Conservation (phyloP, 1,140 invertebrate genomes). For the Stratiolaelaps scimitus region DNA sequence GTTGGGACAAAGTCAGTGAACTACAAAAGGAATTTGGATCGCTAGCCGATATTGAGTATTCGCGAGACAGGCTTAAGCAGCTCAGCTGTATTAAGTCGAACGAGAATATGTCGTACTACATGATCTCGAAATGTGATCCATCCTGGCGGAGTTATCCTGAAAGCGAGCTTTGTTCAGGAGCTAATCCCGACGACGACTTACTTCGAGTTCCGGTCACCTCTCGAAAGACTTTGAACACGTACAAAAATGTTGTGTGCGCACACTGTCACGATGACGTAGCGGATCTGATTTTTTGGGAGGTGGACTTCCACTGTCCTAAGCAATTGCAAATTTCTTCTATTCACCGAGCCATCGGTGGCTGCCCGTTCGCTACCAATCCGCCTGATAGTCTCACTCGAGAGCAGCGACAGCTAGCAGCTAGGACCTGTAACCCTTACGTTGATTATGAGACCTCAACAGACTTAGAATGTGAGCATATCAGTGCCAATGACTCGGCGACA, state of each 20-base stretch:
- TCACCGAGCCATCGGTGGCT: neutral
- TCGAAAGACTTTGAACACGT: neutral
- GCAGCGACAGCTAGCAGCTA: conserved; percentile 11
- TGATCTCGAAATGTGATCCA: conserved; percentile 2
- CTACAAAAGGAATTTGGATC: conserved; percentile 20
- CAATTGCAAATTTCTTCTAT: neutral
- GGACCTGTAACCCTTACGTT: neutral
- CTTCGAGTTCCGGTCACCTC: conserved; percentile 14
- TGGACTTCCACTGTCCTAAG: neutral
- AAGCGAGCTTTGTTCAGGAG: neutral
- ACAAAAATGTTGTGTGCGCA: conserved; percentile 20
- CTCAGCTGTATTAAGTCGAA: conserved; percentile 1
- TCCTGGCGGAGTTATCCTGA: neutral
- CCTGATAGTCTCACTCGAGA: neutral
- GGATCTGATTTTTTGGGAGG: conserved; percentile 9
- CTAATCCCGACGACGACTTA: neutral
- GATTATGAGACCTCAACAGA: conserved; percentile 15
- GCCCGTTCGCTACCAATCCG: conserved; percentile 5
- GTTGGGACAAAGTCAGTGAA: conserved; percentile 23
- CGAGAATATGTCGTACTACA: neutral
- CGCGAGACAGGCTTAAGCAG: conserved; percentile 9
- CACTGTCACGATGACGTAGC: conserved; percentile 11
- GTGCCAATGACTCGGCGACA: neutral
- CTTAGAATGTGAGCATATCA: conserved; percentile 12
- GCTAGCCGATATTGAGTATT: conserved; percentile 13